These are phyloP conservation scores for Dolichomitus sp. DNA, from an alignment of 2,888 invertebrate genomes.

Conservation along the genomic window DNA sequence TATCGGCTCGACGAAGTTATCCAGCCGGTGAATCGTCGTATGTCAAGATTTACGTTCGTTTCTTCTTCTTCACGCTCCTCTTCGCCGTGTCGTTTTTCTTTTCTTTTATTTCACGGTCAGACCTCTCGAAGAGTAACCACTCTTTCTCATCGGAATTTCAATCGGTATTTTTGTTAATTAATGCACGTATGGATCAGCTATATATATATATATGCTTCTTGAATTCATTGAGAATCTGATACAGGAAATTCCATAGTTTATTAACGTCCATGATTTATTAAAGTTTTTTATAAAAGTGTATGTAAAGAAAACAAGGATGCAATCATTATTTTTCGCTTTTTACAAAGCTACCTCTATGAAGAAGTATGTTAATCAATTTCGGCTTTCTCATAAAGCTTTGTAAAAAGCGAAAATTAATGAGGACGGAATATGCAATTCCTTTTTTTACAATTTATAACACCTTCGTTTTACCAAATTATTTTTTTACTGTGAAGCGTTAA, in stretches of 20 bases:
- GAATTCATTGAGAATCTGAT: conserved; percentile 48
- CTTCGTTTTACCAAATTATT: not conserved
- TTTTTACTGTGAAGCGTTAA: not conserved
- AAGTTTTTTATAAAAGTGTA: not conserved
- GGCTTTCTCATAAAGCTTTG: no score
- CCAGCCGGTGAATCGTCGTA: conserved; percentile 48
- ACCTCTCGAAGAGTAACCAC: conserved; percentile 25
- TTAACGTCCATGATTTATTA: conserved; percentile 21
- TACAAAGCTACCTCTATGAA: no score
- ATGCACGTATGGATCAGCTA: conserved; percentile 21
- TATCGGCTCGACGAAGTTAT: conserved; percentile 52
- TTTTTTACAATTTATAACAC: not conserved
- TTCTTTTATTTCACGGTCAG: conserved; percentile 28
- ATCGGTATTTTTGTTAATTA: conserved; percentile 57
- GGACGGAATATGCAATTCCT: no score
- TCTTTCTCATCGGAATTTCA: conserved; percentile 48
- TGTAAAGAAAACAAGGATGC: no score
- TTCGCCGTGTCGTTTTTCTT: conserved; percentile 1
- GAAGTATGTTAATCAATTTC: no score
- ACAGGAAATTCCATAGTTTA: conserved; percentile 42
- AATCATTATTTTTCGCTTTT: no score
- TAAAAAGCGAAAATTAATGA: no score
- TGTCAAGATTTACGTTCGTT: conserved; percentile 39
- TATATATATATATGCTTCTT: not conserved
- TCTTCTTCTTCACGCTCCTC: not conserved